Conservation (phyloP, 2,888 invertebrate genomes). For the Ectropis crepuscularia region DNA sequence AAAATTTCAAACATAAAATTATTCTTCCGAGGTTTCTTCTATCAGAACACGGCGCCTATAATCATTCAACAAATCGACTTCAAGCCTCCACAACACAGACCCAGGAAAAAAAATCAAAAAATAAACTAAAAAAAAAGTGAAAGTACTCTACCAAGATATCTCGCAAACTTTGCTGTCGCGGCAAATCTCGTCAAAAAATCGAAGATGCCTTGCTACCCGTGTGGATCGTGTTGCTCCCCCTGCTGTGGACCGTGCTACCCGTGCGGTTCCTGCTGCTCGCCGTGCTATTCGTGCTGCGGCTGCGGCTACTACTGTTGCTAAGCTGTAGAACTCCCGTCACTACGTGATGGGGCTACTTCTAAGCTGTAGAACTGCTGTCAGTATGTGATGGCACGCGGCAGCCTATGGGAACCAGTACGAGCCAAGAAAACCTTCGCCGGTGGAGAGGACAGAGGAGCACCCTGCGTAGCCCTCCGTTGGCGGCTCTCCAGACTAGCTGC, state of each 20-base stretch:
- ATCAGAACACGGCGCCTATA: neutral
- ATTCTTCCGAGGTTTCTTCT: conserved; percentile 47
- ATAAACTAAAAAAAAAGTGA: conserved; percentile 34
- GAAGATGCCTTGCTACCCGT: conserved; percentile 62
- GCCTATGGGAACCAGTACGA: too few species aligned
- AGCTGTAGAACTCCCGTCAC: too few species aligned
- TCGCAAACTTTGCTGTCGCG: conserved; percentile 33
- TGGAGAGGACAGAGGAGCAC: too few species aligned
- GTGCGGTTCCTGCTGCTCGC: conserved; percentile 57
- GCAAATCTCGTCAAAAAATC: conserved; percentile 30
- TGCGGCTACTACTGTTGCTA: conserved; percentile 52
- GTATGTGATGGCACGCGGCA: too few species aligned
- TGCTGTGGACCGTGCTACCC: conserved; percentile 58
- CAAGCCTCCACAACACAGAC: conserved; percentile 58
- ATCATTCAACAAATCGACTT: conserved; percentile 53
- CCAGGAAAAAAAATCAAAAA: conserved; percentile 43
- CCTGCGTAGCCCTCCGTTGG: too few species aligned
- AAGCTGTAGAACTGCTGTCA: too few species aligned
- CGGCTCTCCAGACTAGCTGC: too few species aligned
- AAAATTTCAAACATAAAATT: neutral
- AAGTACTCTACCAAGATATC: conserved; percentile 6
- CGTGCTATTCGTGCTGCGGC: conserved; percentile 55
- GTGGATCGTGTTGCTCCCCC: conserved; percentile 50
- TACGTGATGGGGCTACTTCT: too few species aligned
- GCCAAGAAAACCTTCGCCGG: too few species aligned